A percentile compares a stretch with the other conserved stretches of the same genome.
phyloP scores from a whole-genome alignment of 2,113 vertebrate genomes.

The Lipophrys pholis region DNA sequence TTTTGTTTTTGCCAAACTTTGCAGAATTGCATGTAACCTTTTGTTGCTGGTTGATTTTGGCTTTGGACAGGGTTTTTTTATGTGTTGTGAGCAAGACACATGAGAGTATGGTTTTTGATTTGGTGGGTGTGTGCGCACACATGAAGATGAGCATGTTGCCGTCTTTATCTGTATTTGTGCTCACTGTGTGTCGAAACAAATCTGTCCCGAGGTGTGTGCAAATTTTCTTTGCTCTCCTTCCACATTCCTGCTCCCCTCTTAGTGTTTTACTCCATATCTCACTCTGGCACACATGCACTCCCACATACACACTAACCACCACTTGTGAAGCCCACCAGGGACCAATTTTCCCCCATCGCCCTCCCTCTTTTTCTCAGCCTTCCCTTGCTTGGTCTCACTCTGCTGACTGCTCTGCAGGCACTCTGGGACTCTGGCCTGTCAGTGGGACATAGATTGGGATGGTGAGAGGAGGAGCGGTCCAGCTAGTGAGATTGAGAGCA shows the following conservation, averaged over 20 bases:
- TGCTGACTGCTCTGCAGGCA: slow-evolving; percentile 65
- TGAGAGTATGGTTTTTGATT: slow-evolving; percentile 27
- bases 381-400: slow-evolving; percentile 58
- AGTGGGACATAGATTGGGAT: slow-evolving; percentile 45
- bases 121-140: slow-evolving; percentile 6
- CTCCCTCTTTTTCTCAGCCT: slow-evolving; percentile 54
- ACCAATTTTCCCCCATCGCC: slow-evolving; percentile 74
- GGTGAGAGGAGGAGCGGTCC: slow-evolving; percentile 2
- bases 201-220: slow-evolving; percentile 34
- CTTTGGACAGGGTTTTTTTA: slow-evolving; percentile 32
- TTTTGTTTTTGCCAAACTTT: slow-evolving; percentile 34
- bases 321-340: slow-evolving; percentile 63
- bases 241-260: slow-evolving; percentile 36
- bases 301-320: slow-evolving; percentile 31
- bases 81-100: slow-evolving; percentile 5
- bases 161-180: slow-evolving; percentile 40
- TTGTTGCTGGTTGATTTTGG: slow-evolving; percentile 36
- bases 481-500: slow-evolving; percentile 36
- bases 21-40: slow-evolving; percentile 59
- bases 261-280: slow-evolving; percentile 24
- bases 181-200: slow-evolving; percentile 45
- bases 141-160: slow-evolving; percentile 43
- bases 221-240: slow-evolving; percentile 48
- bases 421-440: slow-evolving; percentile 62
- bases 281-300: slow-evolving; percentile 11